These are phyloP conservation scores for Amphimedon queenslandica DNA, from an alignment of 37 sponge, comb jelly and placozoan genomes.

Conservation along the genomic window DNA sequence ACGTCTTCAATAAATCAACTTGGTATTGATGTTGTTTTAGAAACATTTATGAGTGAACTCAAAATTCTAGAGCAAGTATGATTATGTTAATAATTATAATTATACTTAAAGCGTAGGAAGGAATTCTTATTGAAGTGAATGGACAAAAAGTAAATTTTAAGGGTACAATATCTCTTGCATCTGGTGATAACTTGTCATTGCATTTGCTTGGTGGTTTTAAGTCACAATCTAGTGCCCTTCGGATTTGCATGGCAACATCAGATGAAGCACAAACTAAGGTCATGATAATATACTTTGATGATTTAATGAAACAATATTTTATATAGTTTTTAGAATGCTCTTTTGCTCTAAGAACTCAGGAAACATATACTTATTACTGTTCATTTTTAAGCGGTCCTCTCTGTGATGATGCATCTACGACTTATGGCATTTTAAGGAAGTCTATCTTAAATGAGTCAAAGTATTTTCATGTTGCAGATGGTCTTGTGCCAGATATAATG, in stretches of 20 bases:
- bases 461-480: constrained; percentile 65
- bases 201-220: constrained; percentile 31
- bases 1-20: constrained; percentile 8
- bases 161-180: constrained; percentile 14
- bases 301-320: neutral
- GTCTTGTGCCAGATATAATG: constrained; percentile 69
- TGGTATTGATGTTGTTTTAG: constrained; percentile 29
- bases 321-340: constrained; percentile 27
- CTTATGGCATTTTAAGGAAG: constrained; percentile 47
- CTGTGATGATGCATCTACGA: constrained; percentile 53
- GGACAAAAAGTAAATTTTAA: neutral
- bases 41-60: constrained; percentile 36
- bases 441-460: constrained; percentile 32
- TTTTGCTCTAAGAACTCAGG: constrained; percentile 20
- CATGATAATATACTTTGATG: too few species aligned
- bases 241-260: constrained; percentile 22
- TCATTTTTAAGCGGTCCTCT: constrained; percentile 47
- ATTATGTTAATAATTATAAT: neutral
- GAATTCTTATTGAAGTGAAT: neutral
- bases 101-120: neutral
- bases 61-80: constrained; percentile 32
- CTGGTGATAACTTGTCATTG: constrained; percentile 28
- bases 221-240: constrained; percentile 11
- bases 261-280: constrained; percentile 30
- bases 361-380: constrained; percentile 39